A percentile compares a stretch with the other conserved stretches of the same genome.
Evolutionary conservation across 2,113 vertebrate species (phyloP).

Genomic region (Microcebus ravelobensis): DNA sequence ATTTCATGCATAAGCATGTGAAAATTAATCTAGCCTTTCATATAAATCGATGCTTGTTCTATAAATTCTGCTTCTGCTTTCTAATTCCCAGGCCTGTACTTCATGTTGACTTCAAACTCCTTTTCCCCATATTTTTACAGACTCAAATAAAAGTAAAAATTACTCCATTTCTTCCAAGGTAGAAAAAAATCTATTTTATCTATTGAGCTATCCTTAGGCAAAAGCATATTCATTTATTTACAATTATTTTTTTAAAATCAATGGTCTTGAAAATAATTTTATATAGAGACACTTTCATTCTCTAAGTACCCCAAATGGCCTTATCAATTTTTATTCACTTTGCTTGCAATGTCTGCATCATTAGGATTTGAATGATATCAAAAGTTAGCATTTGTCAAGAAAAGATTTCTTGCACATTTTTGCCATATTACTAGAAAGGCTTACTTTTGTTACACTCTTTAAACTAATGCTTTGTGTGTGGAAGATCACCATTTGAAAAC

Average conservation of each 20-base stretch:
- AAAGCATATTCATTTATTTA: slow-evolving; percentile 6
- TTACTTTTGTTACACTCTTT: background rate
- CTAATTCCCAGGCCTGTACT: background rate
- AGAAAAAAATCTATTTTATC: background rate
- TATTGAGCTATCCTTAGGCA: background rate
- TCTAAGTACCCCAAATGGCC: background rate
- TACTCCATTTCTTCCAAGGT: background rate
- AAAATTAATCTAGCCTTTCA: slow-evolving; percentile 63
- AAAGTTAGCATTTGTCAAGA: background rate
- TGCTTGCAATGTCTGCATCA: background rate
- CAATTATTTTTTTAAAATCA: slow-evolving; percentile 4
- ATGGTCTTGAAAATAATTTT: slow-evolving; percentile 7
- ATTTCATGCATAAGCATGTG: slow-evolving; percentile 58
- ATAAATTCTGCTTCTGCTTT: slow-evolving; percentile 23
- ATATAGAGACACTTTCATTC: background rate
- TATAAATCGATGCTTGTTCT: slow-evolving; percentile 44
- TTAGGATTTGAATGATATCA: background rate
- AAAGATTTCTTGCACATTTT: background rate
- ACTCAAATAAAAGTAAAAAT: background rate
- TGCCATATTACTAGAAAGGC: background rate
- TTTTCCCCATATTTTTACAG: slow-evolving; percentile 24
- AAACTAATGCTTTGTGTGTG: background rate
- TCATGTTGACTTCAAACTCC: background rate
- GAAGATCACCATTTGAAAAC: background rate
- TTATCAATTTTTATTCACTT: slow-evolving; percentile 1